Conservation (phyloP, 2,113 vertebrate species). For the Phrynosoma blainvillii region DNA sequence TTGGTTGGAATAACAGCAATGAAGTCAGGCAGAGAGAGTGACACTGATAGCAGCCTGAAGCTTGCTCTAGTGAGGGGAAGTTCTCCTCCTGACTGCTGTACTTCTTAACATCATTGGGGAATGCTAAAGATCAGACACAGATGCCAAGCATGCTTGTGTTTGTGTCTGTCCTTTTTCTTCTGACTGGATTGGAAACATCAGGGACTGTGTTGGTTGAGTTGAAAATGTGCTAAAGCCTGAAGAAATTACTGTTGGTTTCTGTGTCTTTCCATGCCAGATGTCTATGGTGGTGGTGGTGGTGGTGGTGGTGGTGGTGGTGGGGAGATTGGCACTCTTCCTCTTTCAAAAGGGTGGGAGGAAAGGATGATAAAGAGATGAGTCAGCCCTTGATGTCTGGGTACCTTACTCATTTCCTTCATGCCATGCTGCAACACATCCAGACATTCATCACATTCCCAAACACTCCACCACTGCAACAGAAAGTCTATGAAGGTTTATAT, state of each 20-base stretch:
- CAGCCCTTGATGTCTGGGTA: conserved; percentile 47
- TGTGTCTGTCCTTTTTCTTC: background rate
- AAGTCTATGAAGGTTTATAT: conserved; percentile 64
- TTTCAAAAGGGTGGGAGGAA: background rate
- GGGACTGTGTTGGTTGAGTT: background rate
- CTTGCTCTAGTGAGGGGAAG: conserved; percentile 28
- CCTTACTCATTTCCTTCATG: conserved; percentile 50
- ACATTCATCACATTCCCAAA: conserved; percentile 62
- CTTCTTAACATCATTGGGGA: conserved; percentile 25
- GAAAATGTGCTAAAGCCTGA: background rate
- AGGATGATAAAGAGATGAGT: conserved; percentile 62
- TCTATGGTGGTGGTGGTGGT: too few species aligned
- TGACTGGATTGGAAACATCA: rapidly evolving
- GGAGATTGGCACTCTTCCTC: background rate
- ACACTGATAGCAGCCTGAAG: conserved; percentile 50
- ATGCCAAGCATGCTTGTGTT: background rate
- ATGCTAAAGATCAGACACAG: background rate
- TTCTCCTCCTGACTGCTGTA: conserved; percentile 18
- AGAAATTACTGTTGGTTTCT: background rate
- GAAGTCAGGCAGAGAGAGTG: conserved; percentile 50
- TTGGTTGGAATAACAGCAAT: conserved; percentile 26
- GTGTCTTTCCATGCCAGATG: background rate
- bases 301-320: too few species aligned
- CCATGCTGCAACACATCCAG: conserved; percentile 46
- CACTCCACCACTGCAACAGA: conserved; percentile 61